Evolutionary conservation across 1,140 invertebrate species (phyloP).

Genomic region (Drosophila lacertosa): DNA sequence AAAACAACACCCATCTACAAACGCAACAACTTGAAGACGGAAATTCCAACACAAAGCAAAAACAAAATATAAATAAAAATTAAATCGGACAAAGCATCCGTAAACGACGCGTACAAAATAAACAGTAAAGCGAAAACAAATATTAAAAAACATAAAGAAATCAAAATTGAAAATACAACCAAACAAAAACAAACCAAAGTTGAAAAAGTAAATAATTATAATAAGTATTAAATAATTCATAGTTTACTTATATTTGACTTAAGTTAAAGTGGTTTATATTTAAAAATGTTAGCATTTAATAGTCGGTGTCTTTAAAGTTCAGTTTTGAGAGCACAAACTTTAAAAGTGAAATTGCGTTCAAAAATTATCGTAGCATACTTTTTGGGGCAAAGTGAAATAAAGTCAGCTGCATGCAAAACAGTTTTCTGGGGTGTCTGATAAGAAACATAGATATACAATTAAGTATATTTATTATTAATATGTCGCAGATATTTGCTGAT

Average conservation of each 20-base stretch:
- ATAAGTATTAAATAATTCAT: background rate
- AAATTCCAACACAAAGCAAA: constrained; percentile 40
- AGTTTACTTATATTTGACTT: background rate
- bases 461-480: background rate
- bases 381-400: constrained; percentile 8
- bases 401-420: background rate
- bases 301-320: constrained; percentile 1
- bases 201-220: constrained; percentile 11
- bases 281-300: background rate
- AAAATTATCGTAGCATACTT: constrained; percentile 18
- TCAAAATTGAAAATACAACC: constrained; percentile 21
- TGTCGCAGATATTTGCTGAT: background rate
- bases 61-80: constrained; percentile 24
- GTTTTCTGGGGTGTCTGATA: background rate
- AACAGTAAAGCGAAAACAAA: constrained; percentile 32
- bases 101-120: constrained; percentile 40
- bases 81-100: constrained; percentile 22
- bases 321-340: background rate
- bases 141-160: constrained; percentile 9
- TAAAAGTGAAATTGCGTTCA: constrained; percentile 13
- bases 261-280: constrained; percentile 7
- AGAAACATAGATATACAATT: background rate
- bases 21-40: constrained; percentile 36
- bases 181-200: constrained; percentile 19
- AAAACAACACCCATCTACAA: constrained; percentile 45